Percentiles rank a stretch among this genome's conserved stretches.
Evolutionary conservation across 2,113 vertebrate species (phyloP).

Genomic region (Gopherus evgoodei): DNA sequence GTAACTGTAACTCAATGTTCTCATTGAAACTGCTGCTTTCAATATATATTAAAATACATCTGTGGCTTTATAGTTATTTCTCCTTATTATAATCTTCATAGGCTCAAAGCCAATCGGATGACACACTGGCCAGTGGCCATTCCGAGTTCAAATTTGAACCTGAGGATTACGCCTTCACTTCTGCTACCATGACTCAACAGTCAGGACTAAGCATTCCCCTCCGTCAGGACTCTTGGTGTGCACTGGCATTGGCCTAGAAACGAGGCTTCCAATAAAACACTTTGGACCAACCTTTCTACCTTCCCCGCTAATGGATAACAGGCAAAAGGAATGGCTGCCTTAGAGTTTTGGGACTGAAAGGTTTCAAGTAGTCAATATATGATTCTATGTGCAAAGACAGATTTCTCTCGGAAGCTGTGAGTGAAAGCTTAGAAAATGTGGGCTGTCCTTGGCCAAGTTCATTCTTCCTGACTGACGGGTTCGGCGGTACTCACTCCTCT

Average conservation of each 20-base stretch:
- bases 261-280: not conserved
- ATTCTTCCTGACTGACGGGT: not conserved
- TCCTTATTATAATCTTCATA: conserved; percentile 51
- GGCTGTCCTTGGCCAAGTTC: not conserved
- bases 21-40: not conserved
- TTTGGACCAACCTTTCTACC: not conserved
- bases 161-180: conserved; percentile 89
- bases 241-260: conserved; percentile 89
- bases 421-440: not conserved
- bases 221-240: conserved; percentile 91
- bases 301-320: not conserved
- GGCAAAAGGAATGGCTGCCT: conserved; percentile 37
- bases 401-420: not conserved
- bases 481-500: not conserved
- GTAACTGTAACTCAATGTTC: not conserved
- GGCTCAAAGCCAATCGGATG: conserved; percentile 77
- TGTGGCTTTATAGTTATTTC: not conserved
- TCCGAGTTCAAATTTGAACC: conserved; percentile 90
- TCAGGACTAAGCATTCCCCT: conserved; percentile 75
- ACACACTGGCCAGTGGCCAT: conserved; percentile 73
- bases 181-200: conserved; percentile 81
- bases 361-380: not conserved
- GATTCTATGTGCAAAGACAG: not conserved
- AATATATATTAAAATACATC: not conserved
- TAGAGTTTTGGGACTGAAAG: not conserved